Evolutionary conservation across 2,797 vertebrate species (phyloP).

Genomic region (Otus scops): DNA sequence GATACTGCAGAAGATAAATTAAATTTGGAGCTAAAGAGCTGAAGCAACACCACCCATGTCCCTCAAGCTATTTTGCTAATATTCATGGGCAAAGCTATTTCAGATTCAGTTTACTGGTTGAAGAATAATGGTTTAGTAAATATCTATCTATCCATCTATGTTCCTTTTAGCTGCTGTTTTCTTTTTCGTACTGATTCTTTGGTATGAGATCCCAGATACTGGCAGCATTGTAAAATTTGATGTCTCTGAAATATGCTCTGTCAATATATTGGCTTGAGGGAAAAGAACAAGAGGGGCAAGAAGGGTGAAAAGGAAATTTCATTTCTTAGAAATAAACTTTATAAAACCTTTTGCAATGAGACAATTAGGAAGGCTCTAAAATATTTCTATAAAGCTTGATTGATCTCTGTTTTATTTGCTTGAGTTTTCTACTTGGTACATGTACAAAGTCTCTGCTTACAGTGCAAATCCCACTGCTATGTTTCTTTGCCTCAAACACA

Average conservation of each 20-base stretch:
- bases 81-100: background rate
- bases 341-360: background rate
- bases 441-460: background rate
- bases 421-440: background rate
- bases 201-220: background rate
- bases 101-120: background rate
- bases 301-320: background rate
- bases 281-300: background rate
- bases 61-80: background rate
- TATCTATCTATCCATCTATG: background rate
- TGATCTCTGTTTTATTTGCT: background rate
- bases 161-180: background rate
- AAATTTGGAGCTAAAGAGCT: background rate
- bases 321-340: background rate
- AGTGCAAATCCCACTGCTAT: background rate
- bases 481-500: background rate
- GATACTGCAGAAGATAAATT: background rate
- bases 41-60: background rate
- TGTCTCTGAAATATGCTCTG: background rate
- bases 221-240: background rate
- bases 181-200: background rate
- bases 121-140: background rate
- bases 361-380: background rate
- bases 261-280: background rate
- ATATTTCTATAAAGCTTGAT: background rate